Conservation (phyloP, 2,888 invertebrate genomes). For the Melieria picta region DNA sequence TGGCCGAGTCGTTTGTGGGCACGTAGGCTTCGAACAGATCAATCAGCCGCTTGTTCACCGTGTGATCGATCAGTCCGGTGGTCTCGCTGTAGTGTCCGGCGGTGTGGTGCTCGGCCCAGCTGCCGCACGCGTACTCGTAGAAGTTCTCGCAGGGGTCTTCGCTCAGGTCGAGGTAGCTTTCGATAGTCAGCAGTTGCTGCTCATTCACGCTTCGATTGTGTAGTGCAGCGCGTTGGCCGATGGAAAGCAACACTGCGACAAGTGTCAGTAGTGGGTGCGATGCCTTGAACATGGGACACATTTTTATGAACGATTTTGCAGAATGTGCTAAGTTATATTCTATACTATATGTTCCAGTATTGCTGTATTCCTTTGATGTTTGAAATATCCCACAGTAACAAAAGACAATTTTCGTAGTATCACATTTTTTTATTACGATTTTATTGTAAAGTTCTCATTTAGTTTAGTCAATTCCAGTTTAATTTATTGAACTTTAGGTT, state of each 20-base stretch:
- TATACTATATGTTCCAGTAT: no score
- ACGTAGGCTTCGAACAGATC: conserved; percentile 39
- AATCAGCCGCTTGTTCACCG: conserved; percentile 49
- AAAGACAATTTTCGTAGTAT: no score
- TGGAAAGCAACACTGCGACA: not conserved
- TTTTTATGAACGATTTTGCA: no score
- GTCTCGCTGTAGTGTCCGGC: conserved; percentile 47
- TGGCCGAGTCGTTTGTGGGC: conserved; percentile 12
- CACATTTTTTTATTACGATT: no score
- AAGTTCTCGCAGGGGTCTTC: conserved; percentile 53
- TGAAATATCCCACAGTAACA: no score
- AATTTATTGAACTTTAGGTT: no score
- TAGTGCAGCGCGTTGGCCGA: not conserved
- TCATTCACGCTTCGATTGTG: conserved; percentile 18
- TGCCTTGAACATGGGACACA: no score
- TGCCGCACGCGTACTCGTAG: conserved; percentile 56
- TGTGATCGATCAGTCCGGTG: conserved; percentile 50
- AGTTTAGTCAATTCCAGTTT: no score
- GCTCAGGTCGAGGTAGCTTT: conserved; percentile 43
- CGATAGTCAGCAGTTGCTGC: conserved; percentile 41
- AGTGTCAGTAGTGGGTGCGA: not conserved
- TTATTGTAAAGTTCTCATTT: no score
- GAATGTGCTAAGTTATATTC: no score
- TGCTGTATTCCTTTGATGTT: no score
- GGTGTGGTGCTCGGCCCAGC: conserved; percentile 47